Percentiles rank a stretch among this genome's conserved stretches.
These are phyloP conservation scores for Dendroctonus valens DNA, from an alignment of 1,140 invertebrate genomes.

Conservation along the genomic window DNA sequence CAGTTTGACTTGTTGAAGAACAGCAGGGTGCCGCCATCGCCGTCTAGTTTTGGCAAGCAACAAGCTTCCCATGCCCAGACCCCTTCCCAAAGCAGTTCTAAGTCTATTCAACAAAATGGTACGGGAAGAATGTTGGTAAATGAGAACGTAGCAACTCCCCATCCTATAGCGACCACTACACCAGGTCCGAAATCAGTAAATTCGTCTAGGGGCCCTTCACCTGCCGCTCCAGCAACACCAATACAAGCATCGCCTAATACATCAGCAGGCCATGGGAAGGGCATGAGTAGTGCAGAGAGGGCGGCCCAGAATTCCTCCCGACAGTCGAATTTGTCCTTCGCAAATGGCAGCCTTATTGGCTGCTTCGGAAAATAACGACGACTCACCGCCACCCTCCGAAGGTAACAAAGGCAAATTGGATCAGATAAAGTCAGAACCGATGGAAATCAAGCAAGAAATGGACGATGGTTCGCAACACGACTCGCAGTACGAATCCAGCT, in stretches of 20 bases:
- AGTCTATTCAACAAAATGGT: slow-evolving; percentile 46
- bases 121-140: slow-evolving; percentile 49
- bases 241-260: slow-evolving; percentile 51
- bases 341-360: slow-evolving; percentile 72
- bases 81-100: slow-evolving; percentile 35
- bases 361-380: slow-evolving; percentile 63
- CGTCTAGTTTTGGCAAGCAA: slow-evolving; percentile 46
- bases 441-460: slow-evolving; percentile 51
- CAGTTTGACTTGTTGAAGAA: slow-evolving; percentile 57
- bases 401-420: slow-evolving; percentile 62
- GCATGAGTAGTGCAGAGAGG: slow-evolving; percentile 52
- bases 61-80: slow-evolving; percentile 39
- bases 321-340: slow-evolving; percentile 60
- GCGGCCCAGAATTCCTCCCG: slow-evolving; percentile 54
- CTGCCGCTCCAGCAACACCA: slow-evolving; percentile 55
- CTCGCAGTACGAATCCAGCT: slow-evolving; percentile 40
- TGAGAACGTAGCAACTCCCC: slow-evolving; percentile 42
- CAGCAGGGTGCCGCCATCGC: slow-evolving; percentile 52
- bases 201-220: slow-evolving; percentile 55
- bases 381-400: slow-evolving; percentile 63
- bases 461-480: slow-evolving; percentile 57
- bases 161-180: slow-evolving; percentile 38
- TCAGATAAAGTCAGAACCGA: slow-evolving; percentile 61
- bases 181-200: slow-evolving; percentile 51
- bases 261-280: slow-evolving; percentile 52